Evolutionary conservation across 2,113 vertebrate species (phyloP).

Genomic region (Fukomys damarensis): DNA sequence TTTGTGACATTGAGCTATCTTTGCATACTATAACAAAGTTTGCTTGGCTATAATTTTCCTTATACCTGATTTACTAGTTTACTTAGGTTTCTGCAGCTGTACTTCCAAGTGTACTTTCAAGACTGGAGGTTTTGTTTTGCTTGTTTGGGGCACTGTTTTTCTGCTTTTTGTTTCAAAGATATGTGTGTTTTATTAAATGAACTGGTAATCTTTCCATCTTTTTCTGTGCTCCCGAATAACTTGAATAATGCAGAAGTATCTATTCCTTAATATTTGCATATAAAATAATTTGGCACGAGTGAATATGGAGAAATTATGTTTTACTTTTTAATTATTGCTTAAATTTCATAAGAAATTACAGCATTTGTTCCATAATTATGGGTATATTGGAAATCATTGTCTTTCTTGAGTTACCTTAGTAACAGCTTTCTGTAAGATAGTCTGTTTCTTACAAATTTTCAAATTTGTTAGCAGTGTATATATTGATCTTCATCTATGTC

Average conservation of each 20-base stretch:
- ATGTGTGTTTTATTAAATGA: neutral
- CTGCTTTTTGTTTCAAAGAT: neutral
- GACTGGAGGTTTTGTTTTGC: neutral
- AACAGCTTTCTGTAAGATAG: neutral
- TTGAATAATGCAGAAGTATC: neutral
- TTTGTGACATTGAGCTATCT: neutral
- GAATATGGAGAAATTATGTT: neutral
- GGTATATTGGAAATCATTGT: neutral
- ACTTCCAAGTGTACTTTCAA: neutral
- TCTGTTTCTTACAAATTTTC: neutral
- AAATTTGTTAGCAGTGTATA: neutral
- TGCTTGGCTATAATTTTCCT: neutral
- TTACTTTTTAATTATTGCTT: neutral
- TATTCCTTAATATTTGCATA: neutral
- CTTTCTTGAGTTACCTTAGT: neutral
- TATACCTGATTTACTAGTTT: neutral
- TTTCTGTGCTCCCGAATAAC: neutral
- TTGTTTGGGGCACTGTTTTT: neutral
- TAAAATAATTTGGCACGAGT: conserved; percentile 3
- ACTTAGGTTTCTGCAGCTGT: neutral
- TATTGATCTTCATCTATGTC: neutral
- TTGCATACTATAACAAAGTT: neutral
- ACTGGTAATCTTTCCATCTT: neutral
- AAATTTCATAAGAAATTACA: neutral
- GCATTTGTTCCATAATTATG: neutral